Evolutionary conservation across 2,797 vertebrate species (phyloP).

Genomic region (Ataeniobius toweri): DNA sequence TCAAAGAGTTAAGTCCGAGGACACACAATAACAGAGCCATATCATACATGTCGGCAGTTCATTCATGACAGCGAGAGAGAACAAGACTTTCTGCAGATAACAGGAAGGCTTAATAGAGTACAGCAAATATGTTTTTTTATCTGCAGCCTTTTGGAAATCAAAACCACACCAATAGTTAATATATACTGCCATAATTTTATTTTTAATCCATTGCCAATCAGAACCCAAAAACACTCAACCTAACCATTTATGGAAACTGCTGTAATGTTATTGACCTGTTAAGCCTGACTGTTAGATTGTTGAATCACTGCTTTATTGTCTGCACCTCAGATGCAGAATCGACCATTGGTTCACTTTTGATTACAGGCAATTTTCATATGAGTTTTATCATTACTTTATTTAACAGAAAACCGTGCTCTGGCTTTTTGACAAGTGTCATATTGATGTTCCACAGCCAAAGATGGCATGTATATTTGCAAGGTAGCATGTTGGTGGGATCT

Average conservation of each 20-base stretch:
- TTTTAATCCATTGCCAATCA: not conserved
- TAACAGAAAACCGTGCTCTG: not conserved
- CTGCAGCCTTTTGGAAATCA: not conserved
- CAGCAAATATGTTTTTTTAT: not conserved
- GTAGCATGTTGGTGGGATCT: not conserved
- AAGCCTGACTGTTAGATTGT: not conserved
- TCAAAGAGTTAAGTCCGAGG: no score
- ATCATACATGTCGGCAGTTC: not conserved
- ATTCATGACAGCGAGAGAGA: not conserved
- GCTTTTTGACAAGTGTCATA: not conserved
- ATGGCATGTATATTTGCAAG: not conserved
- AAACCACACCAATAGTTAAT: not conserved
- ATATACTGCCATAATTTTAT: not conserved
- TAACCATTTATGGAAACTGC: not conserved
- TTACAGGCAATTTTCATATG: not conserved
- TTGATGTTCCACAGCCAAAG: not conserved
- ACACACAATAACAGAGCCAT: no score
- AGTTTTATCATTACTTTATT: no score
- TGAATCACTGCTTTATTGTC: not conserved
- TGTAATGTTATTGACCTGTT: not conserved
- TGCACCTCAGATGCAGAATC: not conserved
- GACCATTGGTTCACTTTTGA: not conserved
- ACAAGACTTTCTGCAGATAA: not conserved
- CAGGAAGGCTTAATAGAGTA: not conserved
- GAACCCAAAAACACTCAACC: no score